These are phyloP conservation scores for Kradibia gibbosae DNA, from an alignment of 1,140 invertebrate species.

Conservation along the genomic window DNA sequence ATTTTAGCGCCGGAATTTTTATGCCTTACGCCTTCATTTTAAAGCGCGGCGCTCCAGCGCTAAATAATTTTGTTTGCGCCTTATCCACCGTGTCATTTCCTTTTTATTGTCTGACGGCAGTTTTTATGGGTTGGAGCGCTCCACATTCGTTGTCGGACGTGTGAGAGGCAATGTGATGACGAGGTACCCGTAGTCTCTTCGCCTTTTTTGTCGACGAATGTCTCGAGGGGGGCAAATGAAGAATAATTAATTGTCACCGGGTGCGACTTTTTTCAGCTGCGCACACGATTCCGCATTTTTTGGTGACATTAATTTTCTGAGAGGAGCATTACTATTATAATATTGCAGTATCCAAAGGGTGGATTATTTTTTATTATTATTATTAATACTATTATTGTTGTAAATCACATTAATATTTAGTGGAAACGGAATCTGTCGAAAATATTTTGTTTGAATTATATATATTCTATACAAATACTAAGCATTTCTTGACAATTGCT, in stretches of 20 bases:
- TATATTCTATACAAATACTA: background rate
- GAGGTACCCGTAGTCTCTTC: background rate
- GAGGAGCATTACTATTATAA: background rate
- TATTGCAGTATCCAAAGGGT: background rate
- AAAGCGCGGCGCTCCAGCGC: background rate
- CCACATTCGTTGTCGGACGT: background rate
- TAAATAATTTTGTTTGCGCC: slow-evolving; percentile 26
- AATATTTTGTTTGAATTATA: background rate
- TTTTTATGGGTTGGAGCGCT: background rate
- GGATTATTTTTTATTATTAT: background rate
- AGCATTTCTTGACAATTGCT: no score
- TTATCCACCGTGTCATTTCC: background rate
- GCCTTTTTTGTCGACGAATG: background rate
- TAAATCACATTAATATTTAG: no score
- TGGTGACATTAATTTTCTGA: background rate
- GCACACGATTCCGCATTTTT: background rate
- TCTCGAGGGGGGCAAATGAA: background rate
- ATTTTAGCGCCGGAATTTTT: background rate
- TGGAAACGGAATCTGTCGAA: background rate
- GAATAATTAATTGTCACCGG: slow-evolving; percentile 23
- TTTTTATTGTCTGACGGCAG: background rate
- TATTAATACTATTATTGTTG: background rate
- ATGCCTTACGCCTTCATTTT: background rate
- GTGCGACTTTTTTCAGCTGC: background rate
- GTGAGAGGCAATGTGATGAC: background rate